Evolutionary conservation across 2,797 vertebrate species (phyloP).

Genomic region (Urophycis tenuis): DNA sequence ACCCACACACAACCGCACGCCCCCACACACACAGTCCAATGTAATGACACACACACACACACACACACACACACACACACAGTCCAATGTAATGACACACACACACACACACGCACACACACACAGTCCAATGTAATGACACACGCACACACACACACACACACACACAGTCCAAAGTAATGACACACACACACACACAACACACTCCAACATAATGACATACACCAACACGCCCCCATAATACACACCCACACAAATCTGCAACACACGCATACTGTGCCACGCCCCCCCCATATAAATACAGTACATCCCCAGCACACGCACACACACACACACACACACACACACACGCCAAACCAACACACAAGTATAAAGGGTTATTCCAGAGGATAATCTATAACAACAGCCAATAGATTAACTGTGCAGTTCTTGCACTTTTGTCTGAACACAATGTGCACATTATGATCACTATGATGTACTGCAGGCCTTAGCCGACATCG

Average conservation of each 20-base stretch:
- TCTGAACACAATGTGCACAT: background rate
- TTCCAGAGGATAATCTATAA: background rate
- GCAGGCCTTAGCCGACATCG: too few species aligned
- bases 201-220: constrained; percentile 16
- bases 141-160: constrained; percentile 12
- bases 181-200: constrained; percentile 17
- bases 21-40: too few species aligned
- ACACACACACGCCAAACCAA: too few species aligned
- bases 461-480: background rate
- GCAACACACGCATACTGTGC: background rate
- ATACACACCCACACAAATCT: constrained; percentile 2
- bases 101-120: constrained; percentile 13
- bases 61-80: constrained; percentile 7
- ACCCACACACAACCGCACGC: constrained; percentile 12
- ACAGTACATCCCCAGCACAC: background rate
- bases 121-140: constrained; percentile 8
- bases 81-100: too few species aligned
- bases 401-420: background rate
- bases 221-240: constrained; percentile 16
- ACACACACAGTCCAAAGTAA: constrained; percentile 14
- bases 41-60: too few species aligned
- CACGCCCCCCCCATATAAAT: background rate
- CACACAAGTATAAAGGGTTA: background rate
- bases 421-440: background rate
- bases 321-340: background rate